Base-by-base conservation (phyloP, 2,113 vertebrate genomes). In the Triplophysa siluroides region DNA sequence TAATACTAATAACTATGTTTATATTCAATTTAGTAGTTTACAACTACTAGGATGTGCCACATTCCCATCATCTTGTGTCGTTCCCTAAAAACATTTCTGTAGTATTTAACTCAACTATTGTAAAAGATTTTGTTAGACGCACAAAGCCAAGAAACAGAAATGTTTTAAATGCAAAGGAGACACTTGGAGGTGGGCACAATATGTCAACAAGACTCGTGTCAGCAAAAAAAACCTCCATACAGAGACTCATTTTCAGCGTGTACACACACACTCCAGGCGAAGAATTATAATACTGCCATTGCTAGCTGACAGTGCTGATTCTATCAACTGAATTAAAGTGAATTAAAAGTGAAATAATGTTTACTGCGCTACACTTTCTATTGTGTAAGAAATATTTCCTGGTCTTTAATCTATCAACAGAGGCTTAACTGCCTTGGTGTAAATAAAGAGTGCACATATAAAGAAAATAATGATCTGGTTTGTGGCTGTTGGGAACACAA, bases 251-350 rank as follows among this genome's bases (percentile, higher is more conserved):
- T 88, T 88, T 88, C 62, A 26, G 16, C 50, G 65, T 24, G 2
- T 64, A 72, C 33, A 13, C 54, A 76, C 63, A 41, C 58, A 41
- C 23, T 73, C 19, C 78, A 79, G 68, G 43, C 43, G 82, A 80
- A 93, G 92, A 94, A 88, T 88, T 93, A 93, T 89, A 88, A 85
- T 88, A 85, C 88, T 91, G 91, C 89, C 90, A 86, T 67, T 83
- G 71, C 11, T 18, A 50, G 82, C 70, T 83, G 92, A 90, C 92
- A 92, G 86, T 81, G 79, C 83, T 78, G 91, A 93, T 94, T 90
- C 88, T 94, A 94, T 93, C 93, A 82, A 87, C 89, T 91, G 91
- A 93, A 93, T 94, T 92, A 94, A 93, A 91, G 90, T 91, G 92
- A 92, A 93, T 93, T 93, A 93, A 90, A 92, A 85, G 81, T 84